A percentile compares a stretch with the other conserved stretches of the same genome.
Conservation (phyloP, 2,888 invertebrate genomes). For the Apeira syringaria region DNA sequence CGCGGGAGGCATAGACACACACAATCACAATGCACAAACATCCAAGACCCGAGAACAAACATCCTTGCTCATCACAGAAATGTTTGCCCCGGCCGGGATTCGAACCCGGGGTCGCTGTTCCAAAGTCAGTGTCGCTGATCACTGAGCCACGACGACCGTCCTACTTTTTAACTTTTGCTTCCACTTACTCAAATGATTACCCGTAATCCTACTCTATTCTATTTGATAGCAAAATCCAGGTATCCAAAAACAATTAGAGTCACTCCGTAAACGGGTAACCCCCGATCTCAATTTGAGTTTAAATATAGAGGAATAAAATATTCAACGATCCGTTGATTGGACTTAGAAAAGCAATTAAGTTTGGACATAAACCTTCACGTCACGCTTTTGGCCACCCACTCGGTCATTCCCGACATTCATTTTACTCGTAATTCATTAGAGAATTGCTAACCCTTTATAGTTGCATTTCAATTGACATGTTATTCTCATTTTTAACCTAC, state of each 20-base stretch:
- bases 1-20: too few relatives aligned
- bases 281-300: conserved; percentile 47
- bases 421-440: conserved; percentile 22
- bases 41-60: too few relatives aligned
- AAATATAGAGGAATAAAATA: conserved; percentile 52
- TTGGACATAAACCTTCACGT: conserved; percentile 47
- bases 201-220: conserved; percentile 27
- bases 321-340: conserved; percentile 55
- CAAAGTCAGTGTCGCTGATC: too few relatives aligned
- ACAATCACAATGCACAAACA: too few relatives aligned
- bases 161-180: too few relatives aligned
- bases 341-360: conserved; percentile 61
- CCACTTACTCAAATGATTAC: conserved; percentile 23
- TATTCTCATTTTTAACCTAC: conserved; percentile 4
- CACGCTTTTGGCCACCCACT: conserved; percentile 9
- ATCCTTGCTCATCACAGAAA: too few relatives aligned
- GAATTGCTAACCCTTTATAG: conserved; percentile 10
- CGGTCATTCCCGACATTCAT: conserved; percentile 20
- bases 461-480: conserved; percentile 12
- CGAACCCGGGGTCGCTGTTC: too few relatives aligned
- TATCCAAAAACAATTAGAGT: conserved; percentile 36
- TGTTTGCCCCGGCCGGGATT: too few relatives aligned
- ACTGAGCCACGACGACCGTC: too few relatives aligned
- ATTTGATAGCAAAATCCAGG: conserved; percentile 32
- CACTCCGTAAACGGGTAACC: conserved; percentile 21